Evolutionary conservation across 1,140 invertebrate genomes (phyloP), one percentile per base, ranked within the genome.

Genomic region (Drosophila sturtevanti): DNA sequence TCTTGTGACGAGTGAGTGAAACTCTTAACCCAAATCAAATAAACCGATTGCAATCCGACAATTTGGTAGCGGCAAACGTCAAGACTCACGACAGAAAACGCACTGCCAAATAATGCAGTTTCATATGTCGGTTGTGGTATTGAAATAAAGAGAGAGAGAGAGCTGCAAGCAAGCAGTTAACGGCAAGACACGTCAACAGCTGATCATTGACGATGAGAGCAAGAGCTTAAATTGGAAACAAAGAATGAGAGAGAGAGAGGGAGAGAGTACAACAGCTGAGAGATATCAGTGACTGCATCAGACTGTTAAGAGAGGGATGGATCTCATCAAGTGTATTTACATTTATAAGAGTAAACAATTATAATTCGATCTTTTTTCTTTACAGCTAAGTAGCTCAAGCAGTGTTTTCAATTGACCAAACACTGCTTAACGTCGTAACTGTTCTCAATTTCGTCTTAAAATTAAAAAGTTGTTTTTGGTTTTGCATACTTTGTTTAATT

Each of bases 61-160:
- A 18, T 18, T 10, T 44, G 41, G 4, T 16, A 16, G 41, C 41
- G 41, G n/a, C 41, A 48, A 16, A 48, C 41, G 41, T 48, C 41
- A 18, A 48, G 3, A 48, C 16, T 16, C 16, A 21, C 18, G 41
- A 4, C 41, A 48, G 41, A 48, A 48, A 48, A 21, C 9, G 41
- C 41, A 48, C 41, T 48, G 41, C 41, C 41, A 48, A 48, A 48
- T 48, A 48, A 21, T 48, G 41, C 41, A 48, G 41, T 48, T 48
- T 2, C 0, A n/a, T 48, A 16, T 16, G 41, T 48, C 41, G 16
- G 41, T 38, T 11, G n/a, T n/a, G n/a, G n/a, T n/a, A n/a, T n/a
- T n/a, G n/a, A 4, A 1, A 31, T 1, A 4, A 6, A 24, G 22
- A 24, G 0, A 24, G 27, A 31, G 4, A 16, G 16, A 48, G 41